phyloP scores from a whole-genome alignment of 2,888 invertebrate genomes.

The Tenthredo distinguenda region DNA sequence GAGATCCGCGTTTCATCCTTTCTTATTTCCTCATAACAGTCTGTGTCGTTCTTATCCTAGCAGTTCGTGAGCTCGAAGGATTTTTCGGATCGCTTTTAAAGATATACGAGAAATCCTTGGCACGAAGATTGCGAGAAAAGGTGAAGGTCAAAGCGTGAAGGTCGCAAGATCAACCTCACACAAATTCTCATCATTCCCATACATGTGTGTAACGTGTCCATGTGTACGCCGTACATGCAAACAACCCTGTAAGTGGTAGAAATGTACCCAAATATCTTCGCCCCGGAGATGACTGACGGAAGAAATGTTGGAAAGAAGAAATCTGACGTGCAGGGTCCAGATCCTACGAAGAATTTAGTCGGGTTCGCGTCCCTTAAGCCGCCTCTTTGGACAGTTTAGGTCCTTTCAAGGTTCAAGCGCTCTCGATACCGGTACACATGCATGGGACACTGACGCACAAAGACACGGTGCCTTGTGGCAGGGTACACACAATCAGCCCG shows the following conservation, averaged over 20 bases:
- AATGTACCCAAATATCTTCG: neutral
- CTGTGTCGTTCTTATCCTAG: constrained; percentile 36
- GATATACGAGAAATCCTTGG: constrained; percentile 20
- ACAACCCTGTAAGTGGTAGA: neutral
- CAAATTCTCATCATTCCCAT: neutral
- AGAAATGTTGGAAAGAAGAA: neutral
- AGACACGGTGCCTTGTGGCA: constrained; percentile 40
- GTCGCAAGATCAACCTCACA: neutral
- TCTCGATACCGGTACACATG: constrained; percentile 38
- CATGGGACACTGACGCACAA: constrained; percentile 31
- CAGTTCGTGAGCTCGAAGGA: constrained; percentile 19
- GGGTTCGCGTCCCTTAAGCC: constrained; percentile 38
- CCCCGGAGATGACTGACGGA: constrained; percentile 19
- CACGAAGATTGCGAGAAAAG: constrained; percentile 37
- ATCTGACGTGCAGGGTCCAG: constrained; percentile 13
- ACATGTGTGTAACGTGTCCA: neutral
- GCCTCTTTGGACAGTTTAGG: constrained; percentile 47
- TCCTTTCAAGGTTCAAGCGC: constrained; percentile 45
- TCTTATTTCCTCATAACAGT: constrained; percentile 49
- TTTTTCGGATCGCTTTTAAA: constrained; percentile 47
- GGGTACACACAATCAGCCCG: constrained; percentile 71
- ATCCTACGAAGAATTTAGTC: constrained; percentile 37
- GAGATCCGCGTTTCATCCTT: constrained; percentile 17
- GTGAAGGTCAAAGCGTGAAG: constrained; percentile 13
- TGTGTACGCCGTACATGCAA: neutral